Evolutionary conservation across 2,113 vertebrate genomes (phyloP).

Genomic region (Psittacula cyanocephala): DNA sequence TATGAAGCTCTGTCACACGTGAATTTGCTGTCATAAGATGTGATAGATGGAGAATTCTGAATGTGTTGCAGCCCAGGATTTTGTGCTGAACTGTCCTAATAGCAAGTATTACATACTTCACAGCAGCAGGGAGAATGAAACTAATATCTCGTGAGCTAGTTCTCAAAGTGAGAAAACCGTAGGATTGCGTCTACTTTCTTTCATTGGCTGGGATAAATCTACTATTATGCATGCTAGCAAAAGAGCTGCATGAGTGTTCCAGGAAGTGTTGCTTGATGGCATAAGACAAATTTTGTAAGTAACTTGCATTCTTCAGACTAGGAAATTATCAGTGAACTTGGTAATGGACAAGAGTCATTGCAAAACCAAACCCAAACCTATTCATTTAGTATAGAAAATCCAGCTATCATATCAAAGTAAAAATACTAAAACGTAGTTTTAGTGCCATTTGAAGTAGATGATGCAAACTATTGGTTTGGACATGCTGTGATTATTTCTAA

Average conservation of each 20-base stretch:
- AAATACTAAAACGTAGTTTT: not conserved
- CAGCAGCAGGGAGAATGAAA: not conserved
- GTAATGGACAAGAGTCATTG: not conserved
- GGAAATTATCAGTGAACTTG: not conserved
- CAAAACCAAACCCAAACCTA: not conserved
- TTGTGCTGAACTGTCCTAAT: not conserved
- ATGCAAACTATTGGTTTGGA: not conserved
- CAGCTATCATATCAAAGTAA: not conserved
- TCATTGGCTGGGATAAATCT: not conserved
- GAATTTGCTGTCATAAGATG: not conserved
- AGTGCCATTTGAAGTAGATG: not conserved
- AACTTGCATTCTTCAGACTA: not conserved
- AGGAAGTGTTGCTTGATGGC: not conserved
- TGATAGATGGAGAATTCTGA: not conserved
- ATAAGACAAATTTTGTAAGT: not conserved
- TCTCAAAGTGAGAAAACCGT: not conserved
- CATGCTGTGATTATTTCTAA: not conserved
- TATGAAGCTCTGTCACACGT: not conserved
- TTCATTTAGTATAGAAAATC: not conserved
- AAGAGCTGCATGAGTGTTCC: not conserved
- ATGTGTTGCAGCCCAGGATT: not conserved
- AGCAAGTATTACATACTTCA: not conserved
- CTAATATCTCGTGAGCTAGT: not conserved
- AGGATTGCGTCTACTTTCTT: not conserved
- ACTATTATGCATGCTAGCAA: not conserved